Conservation (phyloP, 2,888 invertebrate genomes). For the Acleris cristana region DNA sequence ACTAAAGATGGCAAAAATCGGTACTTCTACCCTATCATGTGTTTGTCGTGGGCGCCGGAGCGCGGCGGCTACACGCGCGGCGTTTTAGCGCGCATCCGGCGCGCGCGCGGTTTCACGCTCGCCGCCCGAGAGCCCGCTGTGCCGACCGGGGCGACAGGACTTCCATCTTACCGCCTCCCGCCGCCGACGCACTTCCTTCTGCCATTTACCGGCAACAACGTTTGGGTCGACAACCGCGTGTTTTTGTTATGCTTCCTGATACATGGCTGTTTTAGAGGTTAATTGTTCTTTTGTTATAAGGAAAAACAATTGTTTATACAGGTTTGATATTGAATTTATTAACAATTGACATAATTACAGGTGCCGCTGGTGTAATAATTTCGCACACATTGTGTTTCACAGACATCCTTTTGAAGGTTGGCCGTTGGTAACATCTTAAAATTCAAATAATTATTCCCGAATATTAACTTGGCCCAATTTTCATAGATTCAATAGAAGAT, state of each 20-base stretch:
- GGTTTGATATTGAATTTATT: not conserved
- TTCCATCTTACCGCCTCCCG: slow-evolving; percentile 65
- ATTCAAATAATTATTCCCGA: too few relatives aligned
- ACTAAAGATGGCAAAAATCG: too few relatives aligned
- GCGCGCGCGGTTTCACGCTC: slow-evolving; percentile 59
- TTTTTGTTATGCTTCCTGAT: slow-evolving; percentile 29
- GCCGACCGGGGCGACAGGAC: slow-evolving; percentile 58
- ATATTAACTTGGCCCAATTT: too few relatives aligned
- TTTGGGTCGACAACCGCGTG: slow-evolving; percentile 34
- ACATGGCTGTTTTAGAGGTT: slow-evolving; percentile 15
- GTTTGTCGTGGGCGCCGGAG: slow-evolving; percentile 30
- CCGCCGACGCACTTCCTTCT: slow-evolving; percentile 54
- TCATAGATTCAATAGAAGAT: too few relatives aligned
- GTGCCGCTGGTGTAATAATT: too few relatives aligned
- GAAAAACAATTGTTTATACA: slow-evolving; percentile 11
- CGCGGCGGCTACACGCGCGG: slow-evolving; percentile 51
- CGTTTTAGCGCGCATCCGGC: slow-evolving; percentile 54
- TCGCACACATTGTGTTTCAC: too few relatives aligned
- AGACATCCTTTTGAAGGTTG: too few relatives aligned
- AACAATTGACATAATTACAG: too few relatives aligned
- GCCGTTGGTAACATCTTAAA: too few relatives aligned
- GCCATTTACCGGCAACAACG: slow-evolving; percentile 37
- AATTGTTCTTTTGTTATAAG: slow-evolving; percentile 21
- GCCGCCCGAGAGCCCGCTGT: slow-evolving; percentile 47
- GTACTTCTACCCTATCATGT: too few relatives aligned